Percentiles rank a stretch among this genome's conserved stretches.
Conservation (phyloP, 2,113 vertebrate species). For the Blennius ocellaris region DNA sequence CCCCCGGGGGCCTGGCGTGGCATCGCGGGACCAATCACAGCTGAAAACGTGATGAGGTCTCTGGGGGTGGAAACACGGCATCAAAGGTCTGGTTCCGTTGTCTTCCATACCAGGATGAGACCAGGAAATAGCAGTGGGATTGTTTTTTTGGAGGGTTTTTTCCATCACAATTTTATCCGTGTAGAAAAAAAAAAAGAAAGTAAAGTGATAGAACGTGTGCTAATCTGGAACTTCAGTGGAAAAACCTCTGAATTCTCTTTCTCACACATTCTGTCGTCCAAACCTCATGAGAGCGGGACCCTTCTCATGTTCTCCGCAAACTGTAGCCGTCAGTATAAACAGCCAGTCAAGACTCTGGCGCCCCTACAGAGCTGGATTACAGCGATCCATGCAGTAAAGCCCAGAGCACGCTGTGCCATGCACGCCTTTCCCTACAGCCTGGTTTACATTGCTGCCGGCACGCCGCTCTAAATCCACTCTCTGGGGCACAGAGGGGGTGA, state of each 20-base stretch:
- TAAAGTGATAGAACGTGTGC: not conserved
- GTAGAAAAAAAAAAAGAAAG: not conserved
- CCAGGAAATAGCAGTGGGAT: not conserved
- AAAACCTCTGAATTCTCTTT: constrained; percentile 4
- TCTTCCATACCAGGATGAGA: constrained; percentile 10
- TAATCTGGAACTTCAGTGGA: constrained; percentile 10
- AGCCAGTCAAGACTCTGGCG: constrained; percentile 60
- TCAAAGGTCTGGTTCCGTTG: constrained; percentile 40
- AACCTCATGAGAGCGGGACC: constrained; percentile 32
- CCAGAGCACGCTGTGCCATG: constrained; percentile 36
- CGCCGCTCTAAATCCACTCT: constrained; percentile 46
- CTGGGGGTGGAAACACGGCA: constrained; percentile 31
- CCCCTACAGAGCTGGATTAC: constrained; percentile 64
- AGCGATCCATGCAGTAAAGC: constrained; percentile 50
- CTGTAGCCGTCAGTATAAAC: constrained; percentile 44
- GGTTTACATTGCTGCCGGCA: constrained; percentile 49
- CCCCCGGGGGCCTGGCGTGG: constrained; percentile 9
- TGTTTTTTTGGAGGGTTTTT: not conserved
- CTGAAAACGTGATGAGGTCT: constrained; percentile 46
- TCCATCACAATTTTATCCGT: not conserved
- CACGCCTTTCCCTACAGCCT: constrained; percentile 30
- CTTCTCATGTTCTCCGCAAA: constrained; percentile 58
- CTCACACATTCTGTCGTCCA: constrained; percentile 27
- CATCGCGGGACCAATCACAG: constrained; percentile 32
- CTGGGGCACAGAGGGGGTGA: constrained; percentile 38